A percentile compares a stretch with the other conserved stretches of the same genome.
These are phyloP conservation scores for Acyrthosiphon pisum DNA, from an alignment of 1,140 invertebrate species.

Conservation along the genomic window DNA sequence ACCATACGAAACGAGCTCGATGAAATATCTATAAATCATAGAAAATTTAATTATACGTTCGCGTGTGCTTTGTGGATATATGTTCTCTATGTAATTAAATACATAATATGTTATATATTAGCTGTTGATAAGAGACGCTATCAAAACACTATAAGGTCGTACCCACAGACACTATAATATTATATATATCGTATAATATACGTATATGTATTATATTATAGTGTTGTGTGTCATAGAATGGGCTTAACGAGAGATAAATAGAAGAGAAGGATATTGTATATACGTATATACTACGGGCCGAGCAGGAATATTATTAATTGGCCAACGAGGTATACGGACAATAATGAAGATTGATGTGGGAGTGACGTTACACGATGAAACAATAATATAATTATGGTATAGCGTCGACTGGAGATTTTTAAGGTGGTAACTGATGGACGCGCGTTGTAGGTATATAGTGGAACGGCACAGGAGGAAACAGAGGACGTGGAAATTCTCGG, in stretches of 20 bases:
- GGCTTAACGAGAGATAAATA: neutral
- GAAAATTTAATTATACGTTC: neutral
- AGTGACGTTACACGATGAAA: neutral
- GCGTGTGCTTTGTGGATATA: neutral
- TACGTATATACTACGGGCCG: neutral
- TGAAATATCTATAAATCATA: neutral
- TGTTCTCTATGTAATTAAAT: neutral
- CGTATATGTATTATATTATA: neutral
- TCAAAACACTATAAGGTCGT: neutral
- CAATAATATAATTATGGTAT: neutral
- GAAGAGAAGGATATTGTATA: neutral
- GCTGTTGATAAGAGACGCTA: neutral
- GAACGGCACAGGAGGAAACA: neutral
- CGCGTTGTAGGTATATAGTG: neutral
- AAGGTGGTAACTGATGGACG: neutral
- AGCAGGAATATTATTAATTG: neutral
- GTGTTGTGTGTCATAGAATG: neutral
- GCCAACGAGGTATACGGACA: neutral
- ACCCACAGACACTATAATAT: neutral
- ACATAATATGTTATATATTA: neutral
- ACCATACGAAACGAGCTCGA: neutral
- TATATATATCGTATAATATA: too few relatives aligned
- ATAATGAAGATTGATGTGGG: constrained; percentile 26
- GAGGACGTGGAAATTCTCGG: neutral
- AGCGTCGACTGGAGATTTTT: neutral